Conservation (phyloP, 2,797 vertebrate genomes). For the Hafferia zeledoni region DNA sequence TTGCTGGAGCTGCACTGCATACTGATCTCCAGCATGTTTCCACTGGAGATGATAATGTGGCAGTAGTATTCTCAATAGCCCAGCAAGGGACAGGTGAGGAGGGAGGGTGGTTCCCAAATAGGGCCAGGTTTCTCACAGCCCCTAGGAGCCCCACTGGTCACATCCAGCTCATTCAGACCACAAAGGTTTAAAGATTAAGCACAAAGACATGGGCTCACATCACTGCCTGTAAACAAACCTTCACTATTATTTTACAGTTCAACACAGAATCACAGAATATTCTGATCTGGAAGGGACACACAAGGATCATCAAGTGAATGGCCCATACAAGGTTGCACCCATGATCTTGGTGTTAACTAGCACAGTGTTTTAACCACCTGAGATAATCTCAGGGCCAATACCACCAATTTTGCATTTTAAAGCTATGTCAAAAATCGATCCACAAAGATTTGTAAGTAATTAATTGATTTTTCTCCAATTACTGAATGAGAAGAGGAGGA, state of each 20-base stretch:
- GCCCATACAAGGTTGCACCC: neutral
- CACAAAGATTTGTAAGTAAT: slow-evolving; percentile 11
- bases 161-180: neutral
- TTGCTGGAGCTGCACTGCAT: fast-evolving
- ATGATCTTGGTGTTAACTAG: neutral
- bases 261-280: neutral
- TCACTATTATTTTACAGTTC: neutral
- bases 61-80: neutral
- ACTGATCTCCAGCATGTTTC: neutral
- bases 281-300: neutral
- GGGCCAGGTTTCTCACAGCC: neutral
- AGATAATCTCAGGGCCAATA: neutral
- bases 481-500: neutral
- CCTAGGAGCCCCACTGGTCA: neutral
- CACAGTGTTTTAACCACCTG: neutral
- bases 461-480: slow-evolving; percentile 18
- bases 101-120: neutral
- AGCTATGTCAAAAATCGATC: neutral
- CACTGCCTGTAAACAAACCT: neutral
- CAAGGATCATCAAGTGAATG: neutral
- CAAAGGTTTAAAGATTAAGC: neutral
- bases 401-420: neutral
- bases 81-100: neutral
- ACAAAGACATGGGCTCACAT: neutral
- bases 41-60: neutral